Base-by-base conservation (phyloP, 1,140 invertebrate species). In the Panulirus ornatus region DNA sequence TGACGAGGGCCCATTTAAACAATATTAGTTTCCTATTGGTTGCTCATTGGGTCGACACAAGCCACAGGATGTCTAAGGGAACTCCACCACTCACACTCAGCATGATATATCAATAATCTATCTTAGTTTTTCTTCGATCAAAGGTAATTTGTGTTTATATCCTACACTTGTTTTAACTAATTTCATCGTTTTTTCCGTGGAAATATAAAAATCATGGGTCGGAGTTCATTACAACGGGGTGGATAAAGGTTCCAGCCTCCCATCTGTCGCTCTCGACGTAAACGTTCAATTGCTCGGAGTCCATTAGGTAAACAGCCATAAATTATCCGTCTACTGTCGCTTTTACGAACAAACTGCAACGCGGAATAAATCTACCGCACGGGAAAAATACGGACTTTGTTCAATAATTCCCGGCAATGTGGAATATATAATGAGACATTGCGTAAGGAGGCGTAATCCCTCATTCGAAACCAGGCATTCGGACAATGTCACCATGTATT, bases 11-110 rank as follows among this genome's bases (percentile, higher is more conserved):
- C 88, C 88, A 89, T 89, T 89, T 89, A 89, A 89, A 89, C 88
- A 89, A 89, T 89, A 89, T 89, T 89, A 89, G 79, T 89, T 89
- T 89, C 88, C 88, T 89, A 89, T 89, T 89, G 79, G 88, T 81
- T 51, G 88, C 88, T 89, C 88, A 73, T 89, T 84, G 78, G 79
- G 81, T 75, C 47, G 51, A 47, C 79, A 40, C 70, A 70, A 22
- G 30, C 81, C 66, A 42, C 30, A 36, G 84, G 34, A 22, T n/a
- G 16, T 8, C 58, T 22, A n/a, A 40, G 1, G 30, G 14, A 14
- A 19, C 81, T 16, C n/a, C n/a, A n/a, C n/a, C n/a, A n/a, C n/a
- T n/a, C n/a, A n/a, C n/a, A n/a, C n/a, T n/a, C n/a, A n/a, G n/a
- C n/a, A n/a, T n/a, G n/a, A n/a, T n/a, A n/a, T n/a, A n/a, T n/a